Evolutionary conservation across 2,113 vertebrate species (phyloP).

Genomic region (Phycodurus eques): DNA sequence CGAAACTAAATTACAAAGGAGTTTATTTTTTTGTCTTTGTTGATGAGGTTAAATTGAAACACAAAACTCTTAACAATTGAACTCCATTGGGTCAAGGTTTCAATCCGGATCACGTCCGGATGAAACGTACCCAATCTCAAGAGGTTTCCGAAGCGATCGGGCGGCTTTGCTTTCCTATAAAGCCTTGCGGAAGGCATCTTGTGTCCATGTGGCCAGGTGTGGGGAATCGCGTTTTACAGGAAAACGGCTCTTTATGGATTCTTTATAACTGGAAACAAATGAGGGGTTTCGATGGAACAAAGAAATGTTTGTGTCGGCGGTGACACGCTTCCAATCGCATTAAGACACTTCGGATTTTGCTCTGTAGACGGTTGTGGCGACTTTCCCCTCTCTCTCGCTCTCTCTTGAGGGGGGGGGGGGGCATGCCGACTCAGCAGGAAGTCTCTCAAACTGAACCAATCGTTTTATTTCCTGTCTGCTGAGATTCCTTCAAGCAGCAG

Average conservation of each 20-base stretch:
- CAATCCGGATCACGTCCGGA: too few species aligned
- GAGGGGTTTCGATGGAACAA: background rate
- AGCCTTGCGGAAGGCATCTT: background rate
- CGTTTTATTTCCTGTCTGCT: background rate
- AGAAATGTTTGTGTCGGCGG: background rate
- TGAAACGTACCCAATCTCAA: too few species aligned
- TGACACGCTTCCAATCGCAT: background rate
- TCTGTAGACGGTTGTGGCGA: background rate
- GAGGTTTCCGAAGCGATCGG: too few species aligned
- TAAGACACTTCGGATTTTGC: background rate
- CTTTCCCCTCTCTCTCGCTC: background rate
- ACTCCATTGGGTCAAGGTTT: too few species aligned
- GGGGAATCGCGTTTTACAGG: background rate
- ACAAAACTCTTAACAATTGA: too few species aligned
- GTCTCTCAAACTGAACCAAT: background rate
- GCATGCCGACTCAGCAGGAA: constrained; percentile 2
- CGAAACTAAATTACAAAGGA: too few species aligned
- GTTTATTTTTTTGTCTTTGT: too few species aligned
- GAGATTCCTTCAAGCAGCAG: background rate
- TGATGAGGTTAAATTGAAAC: too few species aligned
- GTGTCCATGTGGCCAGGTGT: background rate
- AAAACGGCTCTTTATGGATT: background rate
- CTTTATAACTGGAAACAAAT: background rate
- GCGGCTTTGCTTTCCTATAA: too few species aligned
- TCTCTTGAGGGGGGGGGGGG: background rate